A percentile compares a stretch with the other conserved stretches of the same genome.
Conservation (phyloP, 1,140 invertebrate species). For the Zaprionus ghesquierei region DNA sequence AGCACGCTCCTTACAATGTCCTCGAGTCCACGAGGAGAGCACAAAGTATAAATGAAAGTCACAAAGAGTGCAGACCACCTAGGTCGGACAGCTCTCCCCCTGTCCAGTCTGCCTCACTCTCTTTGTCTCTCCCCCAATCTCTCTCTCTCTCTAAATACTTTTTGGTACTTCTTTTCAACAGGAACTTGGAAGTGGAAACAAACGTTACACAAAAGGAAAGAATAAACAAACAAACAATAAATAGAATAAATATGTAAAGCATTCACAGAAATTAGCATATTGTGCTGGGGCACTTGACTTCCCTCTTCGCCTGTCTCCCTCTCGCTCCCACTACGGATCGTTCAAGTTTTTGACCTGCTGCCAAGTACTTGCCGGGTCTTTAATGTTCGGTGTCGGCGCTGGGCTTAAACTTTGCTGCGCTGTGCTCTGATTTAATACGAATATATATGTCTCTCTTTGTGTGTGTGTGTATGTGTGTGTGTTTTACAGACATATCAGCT, state of each 20-base stretch:
- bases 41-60: conserved; percentile 72
- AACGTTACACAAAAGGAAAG: conserved; percentile 14
- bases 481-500: background rate
- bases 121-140: background rate
- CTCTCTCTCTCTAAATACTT: conserved; percentile 59
- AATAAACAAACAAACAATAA: conserved; percentile 65
- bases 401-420: conserved; percentile 46
- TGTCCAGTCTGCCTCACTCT: background rate
- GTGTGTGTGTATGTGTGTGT: background rate
- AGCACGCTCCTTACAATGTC: background rate
- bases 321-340: background rate
- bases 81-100: conserved; percentile 15
- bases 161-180: conserved; percentile 49
- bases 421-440: conserved; percentile 49
- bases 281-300: conserved; percentile 19
- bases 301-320: background rate
- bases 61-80: conserved; percentile 40
- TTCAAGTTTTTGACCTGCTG: conserved; percentile 55
- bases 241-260: conserved; percentile 75
- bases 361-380: conserved; percentile 57
- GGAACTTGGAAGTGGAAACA: conserved; percentile 15
- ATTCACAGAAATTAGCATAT: conserved; percentile 73
- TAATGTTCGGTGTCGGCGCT: conserved; percentile 67
- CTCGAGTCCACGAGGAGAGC: conserved; percentile 6
- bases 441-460: background rate